Evolutionary conservation across 2,797 vertebrate genomes (phyloP).

Genomic region (Sebastes hubbsi): DNA sequence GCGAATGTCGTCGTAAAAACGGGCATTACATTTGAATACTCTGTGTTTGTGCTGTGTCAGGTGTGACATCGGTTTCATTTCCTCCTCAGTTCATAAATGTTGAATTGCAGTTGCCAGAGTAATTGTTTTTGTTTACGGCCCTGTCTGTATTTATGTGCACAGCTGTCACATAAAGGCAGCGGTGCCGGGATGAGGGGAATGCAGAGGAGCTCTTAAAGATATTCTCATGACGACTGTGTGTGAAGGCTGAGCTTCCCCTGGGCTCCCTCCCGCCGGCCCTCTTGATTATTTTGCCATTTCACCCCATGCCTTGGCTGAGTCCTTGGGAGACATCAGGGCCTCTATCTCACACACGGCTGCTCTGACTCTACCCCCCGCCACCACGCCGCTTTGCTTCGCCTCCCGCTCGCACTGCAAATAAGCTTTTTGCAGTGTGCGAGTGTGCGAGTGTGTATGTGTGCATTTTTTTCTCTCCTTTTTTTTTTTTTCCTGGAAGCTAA

Average conservation of each 20-base stretch:
- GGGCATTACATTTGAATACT: background rate
- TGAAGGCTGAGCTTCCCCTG: constrained; percentile 66
- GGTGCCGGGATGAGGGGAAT: constrained; percentile 53
- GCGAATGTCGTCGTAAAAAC: background rate
- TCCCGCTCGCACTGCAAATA: constrained; percentile 64
- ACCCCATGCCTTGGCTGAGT: constrained; percentile 70
- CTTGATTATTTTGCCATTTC: constrained; percentile 77
- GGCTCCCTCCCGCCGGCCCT: constrained; percentile 59
- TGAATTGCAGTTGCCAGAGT: constrained; percentile 42
- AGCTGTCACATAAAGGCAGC: constrained; percentile 66
- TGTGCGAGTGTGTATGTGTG: constrained; percentile 57
- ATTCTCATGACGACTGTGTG: constrained; percentile 72
- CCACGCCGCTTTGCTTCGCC: constrained; percentile 43
- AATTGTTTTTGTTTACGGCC: constrained; percentile 68
- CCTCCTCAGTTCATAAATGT: constrained; percentile 55
- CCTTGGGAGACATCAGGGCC: constrained; percentile 74
- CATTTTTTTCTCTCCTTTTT: constrained; percentile 21
- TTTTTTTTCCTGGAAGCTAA: constrained; percentile 72
- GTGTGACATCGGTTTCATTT: constrained; percentile 44
- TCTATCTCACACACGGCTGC: constrained; percentile 75
- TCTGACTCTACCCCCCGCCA: constrained; percentile 57
- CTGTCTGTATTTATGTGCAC: constrained; percentile 64
- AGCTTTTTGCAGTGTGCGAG: constrained; percentile 54
- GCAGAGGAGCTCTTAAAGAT: constrained; percentile 63
- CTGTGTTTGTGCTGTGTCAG: constrained; percentile 20